Base-by-base conservation (phyloP, 64 coral and sea anemone genomes). In the Montipora cactus region DNA sequence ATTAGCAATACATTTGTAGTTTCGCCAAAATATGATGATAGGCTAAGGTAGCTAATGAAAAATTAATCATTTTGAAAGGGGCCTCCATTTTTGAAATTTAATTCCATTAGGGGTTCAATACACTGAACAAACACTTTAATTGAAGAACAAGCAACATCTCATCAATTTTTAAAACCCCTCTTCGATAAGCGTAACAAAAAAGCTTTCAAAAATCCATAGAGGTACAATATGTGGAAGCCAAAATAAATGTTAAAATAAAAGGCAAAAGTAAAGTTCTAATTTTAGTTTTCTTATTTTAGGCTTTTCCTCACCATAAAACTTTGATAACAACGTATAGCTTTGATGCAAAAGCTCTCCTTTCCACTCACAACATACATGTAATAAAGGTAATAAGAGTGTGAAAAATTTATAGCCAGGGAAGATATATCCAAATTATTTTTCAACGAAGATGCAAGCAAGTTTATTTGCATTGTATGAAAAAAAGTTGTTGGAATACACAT, bases 101-200 rank as follows among this genome's bases (percentile, higher is more conserved):
- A 59, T 58, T 45, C 62, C 22, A 84, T 47, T 67, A 69, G 22
- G 59, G 44, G 37, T 13, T 69, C 59, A 44, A 20, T 13, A 37
- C 16, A 47, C 61, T 49, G 2, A 70, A 49, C 58, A 84, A 84
- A 84, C 45, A 84, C 20, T 46, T 47, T 44, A 84, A 15, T n/a
- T 18, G 8, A 69, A 57, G 81, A 48, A 84, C 62, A 69, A 84
- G 81, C 14, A 68, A 69, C 67, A 67, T 69, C 37, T 44, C 37
- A 84, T 84, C 61, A 84, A 84, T 84, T 69, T 84, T 84, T 84
- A 84, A 84, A 47, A 47, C 11, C 13, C 18, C 48, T 68, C 5
- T 21, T 61, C 47, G 7, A 67, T 15, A 45, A 49, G 9, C 9
- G 16, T 44, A 21, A 84, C 81, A 84, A 84, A 84, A 59, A 68